Base-by-base conservation (phyloP, 2,113 vertebrate genomes). In the Cyphomyrus plagiostoma region DNA sequence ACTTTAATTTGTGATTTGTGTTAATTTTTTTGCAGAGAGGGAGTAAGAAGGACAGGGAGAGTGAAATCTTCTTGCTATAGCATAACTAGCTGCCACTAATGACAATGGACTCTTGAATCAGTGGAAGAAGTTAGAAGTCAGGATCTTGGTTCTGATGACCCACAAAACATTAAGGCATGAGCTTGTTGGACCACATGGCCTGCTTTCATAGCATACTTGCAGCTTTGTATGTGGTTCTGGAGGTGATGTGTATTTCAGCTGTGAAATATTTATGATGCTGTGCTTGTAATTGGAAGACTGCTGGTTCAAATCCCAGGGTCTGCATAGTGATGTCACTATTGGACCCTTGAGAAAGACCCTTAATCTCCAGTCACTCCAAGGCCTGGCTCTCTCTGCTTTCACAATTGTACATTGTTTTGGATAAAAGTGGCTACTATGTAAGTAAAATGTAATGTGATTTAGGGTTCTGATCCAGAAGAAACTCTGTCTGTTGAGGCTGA, bases 401-500 rank as follows among this genome's bases (percentile, higher is more conserved):
- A 10, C 62, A 9, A 66, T 3, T 66, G 62, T 66, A 26, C n/a
- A 66, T 66, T 23, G 11, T n/a, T n/a, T 66, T 11, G 62, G 62
- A 26, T 66, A 66, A 26, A 26, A 26, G n/a, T 66, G 9, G 26
- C 9, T 66, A 3, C 62, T 26, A 66, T 26, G 11, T 66, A 66
- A n/a, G 23, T 26, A 66, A 62, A 66, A n/a, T 66, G 9, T 26
- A 66, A 0, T 89, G n/a, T 48, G 84, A 86, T 91, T 93, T 77
- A 90, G 58, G 39, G 90, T 35, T 26, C 13, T 74, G 66, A 74
- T 15, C 66, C 66, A 30, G 66, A 74, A 74, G 3, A 74, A 85
- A 52, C 52, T 87, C 87, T 35, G 86, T 80, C 88, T 66, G 90
- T 90, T 91, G 88, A 70, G 35, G 49, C 49, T 30, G 53, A 89